Evolutionary conservation across 1,140 invertebrate genomes (phyloP), one percentile per base, ranked within the genome.

Genomic region (Pseudomyrmex cubaensis): DNA sequence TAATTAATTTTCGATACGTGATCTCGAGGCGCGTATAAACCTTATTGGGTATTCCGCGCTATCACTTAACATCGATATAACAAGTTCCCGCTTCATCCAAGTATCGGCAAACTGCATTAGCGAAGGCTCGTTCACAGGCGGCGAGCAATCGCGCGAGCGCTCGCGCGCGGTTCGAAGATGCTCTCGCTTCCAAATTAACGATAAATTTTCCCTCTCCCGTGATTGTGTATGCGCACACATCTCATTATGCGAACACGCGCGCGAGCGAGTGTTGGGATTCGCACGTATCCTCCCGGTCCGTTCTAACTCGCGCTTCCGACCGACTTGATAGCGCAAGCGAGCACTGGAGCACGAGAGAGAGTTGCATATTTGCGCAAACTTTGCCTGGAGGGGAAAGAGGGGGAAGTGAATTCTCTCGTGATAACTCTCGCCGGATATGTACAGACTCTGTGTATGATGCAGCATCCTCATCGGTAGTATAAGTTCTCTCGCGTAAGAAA

Each of bases 301-400:
- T 35, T 77, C 57, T 54, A 69, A 56, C 12, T 64, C n/a, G 44
- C 13, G 20, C 72, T 80, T 80, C 66, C 66, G 76, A 61, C 76
- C 66, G 76, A 80, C 76, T 80, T 80, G 66, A 80, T 80, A 80
- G 54, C 66, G 54, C 44, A 50, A 70, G 54, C 76, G 76, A 70
- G 66, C 76, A 69, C 15, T 35, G 64, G 44, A 59, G 54, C 76
- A 70, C 63, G 76, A 70, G 52, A 78, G 54, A 35, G 35, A 35
- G 35, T 35, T 17, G 76, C 66, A 56, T 61, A 46, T 48, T 50
- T 46, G 76, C 48, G 76, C 66, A 80, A 72, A 72, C 20, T 80
- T 80, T 12, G 54, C 76, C 12, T 15, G 76, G 20, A 54, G 76
- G 44, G 66, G 50, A 46, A 4, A 35, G 5, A 5, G 5, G 5